Base-by-base conservation (phyloP, 2,113 vertebrate genomes). In the Albula goreensis region DNA sequence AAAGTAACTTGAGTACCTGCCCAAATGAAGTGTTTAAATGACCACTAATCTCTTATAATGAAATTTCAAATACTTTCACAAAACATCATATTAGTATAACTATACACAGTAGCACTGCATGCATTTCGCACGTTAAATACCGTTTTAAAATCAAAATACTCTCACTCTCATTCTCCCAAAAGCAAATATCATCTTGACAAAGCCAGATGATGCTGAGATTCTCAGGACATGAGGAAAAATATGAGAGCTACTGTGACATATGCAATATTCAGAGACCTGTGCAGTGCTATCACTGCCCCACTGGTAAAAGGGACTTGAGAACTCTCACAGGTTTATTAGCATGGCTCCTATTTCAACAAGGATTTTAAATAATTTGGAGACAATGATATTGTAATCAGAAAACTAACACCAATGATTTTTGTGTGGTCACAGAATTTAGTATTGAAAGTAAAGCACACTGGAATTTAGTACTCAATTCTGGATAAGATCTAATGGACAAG, bases 1-100 rank as follows among this genome's bases (percentile, higher is more conserved):
- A 41, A 41, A 41, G 31, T 41, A 41, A 1, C 31, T 41, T 41
- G 31, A 41, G 31, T 41, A 41, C 31, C 31, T 41, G 1, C 70
- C 70, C 70, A 74, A 2, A 74, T 74, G 70, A 7, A 31, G 70
- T 74, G 70, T 93, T 92, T 91, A 7, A 31, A n/a, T 74, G 70
- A 93, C 92, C 91, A 91, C 92, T 88, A 91, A 93, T 82, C 88
- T 92, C 90, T 88, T 96, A 94, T 95, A 95, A 93, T 96, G 90
- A 94, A 95, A 94, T 87, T 92, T 77, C 80, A 90, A 93, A 93
- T 91, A 93, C 92, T 94, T 94, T 95, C 94, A 94, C 92, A 95
- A 94, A 95, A 93, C 82, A 88, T 92, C 91, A 93, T 82, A 91
- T 91, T 89, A 91, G 86, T 90, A 89, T 91, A 89, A 90, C 93